A percentile compares a stretch with the other conserved stretches of the same genome.
Conservation (phyloP, 2,797 vertebrate species). For the Pogonophryne albipinna region DNA sequence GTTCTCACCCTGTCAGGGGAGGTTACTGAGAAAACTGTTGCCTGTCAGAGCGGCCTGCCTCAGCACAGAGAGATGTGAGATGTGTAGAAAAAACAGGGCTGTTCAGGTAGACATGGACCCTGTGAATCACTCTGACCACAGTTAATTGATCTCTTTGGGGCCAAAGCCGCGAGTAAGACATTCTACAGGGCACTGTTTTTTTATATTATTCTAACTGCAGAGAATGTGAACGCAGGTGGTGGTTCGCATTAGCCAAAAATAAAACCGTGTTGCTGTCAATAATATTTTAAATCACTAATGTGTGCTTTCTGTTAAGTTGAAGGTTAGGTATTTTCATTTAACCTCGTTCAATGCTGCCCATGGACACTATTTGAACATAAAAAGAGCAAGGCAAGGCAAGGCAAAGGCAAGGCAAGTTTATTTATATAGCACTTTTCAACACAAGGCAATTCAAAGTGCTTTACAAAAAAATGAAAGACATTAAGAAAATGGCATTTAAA, state of each 20-base stretch:
- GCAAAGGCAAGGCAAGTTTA: too few relatives aligned
- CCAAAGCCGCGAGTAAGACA: slow-evolving; percentile 46
- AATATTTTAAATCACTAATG: slow-evolving; percentile 21
- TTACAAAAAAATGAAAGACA: too few relatives aligned
- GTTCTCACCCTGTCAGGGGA: slow-evolving; percentile 79
- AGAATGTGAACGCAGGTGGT: slow-evolving; percentile 33
- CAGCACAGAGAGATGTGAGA: slow-evolving; percentile 52
- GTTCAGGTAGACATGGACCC: slow-evolving; percentile 61
- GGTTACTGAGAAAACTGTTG: slow-evolving; percentile 78
- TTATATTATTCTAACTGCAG: slow-evolving; percentile 20
- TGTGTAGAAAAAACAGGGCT: slow-evolving; percentile 34
- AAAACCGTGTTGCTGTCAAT: slow-evolving; percentile 27
- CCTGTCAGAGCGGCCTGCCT: slow-evolving; percentile 69
- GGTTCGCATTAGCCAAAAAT: slow-evolving; percentile 26
- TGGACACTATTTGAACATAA: not conserved
- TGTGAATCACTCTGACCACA: slow-evolving; percentile 68
- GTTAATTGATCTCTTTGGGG: slow-evolving; percentile 82
- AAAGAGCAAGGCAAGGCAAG: too few relatives aligned
- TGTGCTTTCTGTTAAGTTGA: not conserved
- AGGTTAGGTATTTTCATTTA: slow-evolving; percentile 36
- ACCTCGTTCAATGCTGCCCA: not conserved
- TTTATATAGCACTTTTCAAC: too few relatives aligned
- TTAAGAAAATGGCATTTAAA: too few relatives aligned
- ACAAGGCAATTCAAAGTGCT: too few relatives aligned
- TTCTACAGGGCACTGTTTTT: slow-evolving; percentile 22